Conservation (phyloP, 2,888 invertebrate species). For the Dysmachus trigonus region DNA sequence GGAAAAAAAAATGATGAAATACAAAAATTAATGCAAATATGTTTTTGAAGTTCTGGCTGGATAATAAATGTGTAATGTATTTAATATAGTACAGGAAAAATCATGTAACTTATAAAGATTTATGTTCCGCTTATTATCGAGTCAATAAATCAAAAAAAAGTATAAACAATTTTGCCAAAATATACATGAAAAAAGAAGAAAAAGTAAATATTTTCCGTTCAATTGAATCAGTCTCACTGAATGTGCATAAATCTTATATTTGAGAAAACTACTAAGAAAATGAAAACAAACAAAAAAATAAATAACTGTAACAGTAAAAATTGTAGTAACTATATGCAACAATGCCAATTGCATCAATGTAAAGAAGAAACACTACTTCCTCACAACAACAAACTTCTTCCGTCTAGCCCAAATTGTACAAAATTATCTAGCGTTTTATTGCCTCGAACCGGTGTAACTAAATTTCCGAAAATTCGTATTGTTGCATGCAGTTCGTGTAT, state of each 20-base stretch:
- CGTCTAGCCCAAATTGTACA: neutral
- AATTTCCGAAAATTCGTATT: slow-evolving; percentile 11
- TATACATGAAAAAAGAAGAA: slow-evolving; percentile 24
- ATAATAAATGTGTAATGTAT: slow-evolving; percentile 22
- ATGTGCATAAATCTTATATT: slow-evolving; percentile 39
- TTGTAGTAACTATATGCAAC: slow-evolving; percentile 31
- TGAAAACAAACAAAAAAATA: neutral
- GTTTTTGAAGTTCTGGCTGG: slow-evolving; percentile 25
- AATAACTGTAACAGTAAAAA: neutral
- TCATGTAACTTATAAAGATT: neutral
- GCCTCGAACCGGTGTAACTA: neutral
- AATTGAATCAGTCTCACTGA: slow-evolving; percentile 25
- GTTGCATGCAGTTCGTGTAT: slow-evolving; percentile 37
- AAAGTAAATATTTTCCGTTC: slow-evolving; percentile 2
- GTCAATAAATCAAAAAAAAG: slow-evolving; percentile 27
- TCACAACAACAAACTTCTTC: neutral
- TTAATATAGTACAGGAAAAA: neutral
- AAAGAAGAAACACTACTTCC: neutral
- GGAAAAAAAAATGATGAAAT: neutral
- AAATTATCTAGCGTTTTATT: neutral
- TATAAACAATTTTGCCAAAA: slow-evolving; percentile 32
- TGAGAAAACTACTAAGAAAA: slow-evolving; percentile 29
- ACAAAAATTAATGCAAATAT: neutral
- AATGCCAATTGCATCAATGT: neutral
- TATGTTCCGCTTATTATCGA: slow-evolving; percentile 22